These are phyloP conservation scores for Colostygia pectinataria DNA, from an alignment of 2,888 invertebrate species.

Conservation along the genomic window DNA sequence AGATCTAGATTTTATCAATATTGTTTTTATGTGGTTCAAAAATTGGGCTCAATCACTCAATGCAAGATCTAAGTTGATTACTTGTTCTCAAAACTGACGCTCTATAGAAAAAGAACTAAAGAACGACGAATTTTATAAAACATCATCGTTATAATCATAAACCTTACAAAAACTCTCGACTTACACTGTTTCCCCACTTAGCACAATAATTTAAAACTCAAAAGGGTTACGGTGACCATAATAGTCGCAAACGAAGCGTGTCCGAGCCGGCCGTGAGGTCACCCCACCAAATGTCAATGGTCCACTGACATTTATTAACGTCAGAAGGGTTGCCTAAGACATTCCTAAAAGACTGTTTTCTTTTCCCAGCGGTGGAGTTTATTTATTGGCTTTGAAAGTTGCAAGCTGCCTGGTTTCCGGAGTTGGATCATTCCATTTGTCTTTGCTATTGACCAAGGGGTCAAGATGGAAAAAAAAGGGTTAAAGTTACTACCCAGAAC, in stretches of 20 bases:
- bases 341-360: conserved; percentile 63
- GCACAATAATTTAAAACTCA: conserved; percentile 16
- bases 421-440: conserved; percentile 18
- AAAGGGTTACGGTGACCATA: conserved; percentile 44
- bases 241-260: conserved; percentile 48
- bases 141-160: no score
- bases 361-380: conserved; percentile 49
- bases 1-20: no score
- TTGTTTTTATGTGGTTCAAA: no score
- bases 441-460: not conserved
- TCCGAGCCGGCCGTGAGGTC: conserved; percentile 43
- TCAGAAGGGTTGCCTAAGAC: conserved; percentile 62
- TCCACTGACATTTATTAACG: conserved; percentile 76
- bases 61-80: no score
- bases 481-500: not conserved
- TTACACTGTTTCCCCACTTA: conserved; percentile 9
- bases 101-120: no score
- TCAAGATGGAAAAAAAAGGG: not conserved
- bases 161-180: not conserved
- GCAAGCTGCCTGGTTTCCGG: conserved; percentile 17
- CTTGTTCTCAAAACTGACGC: no score
- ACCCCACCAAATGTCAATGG: conserved; percentile 60
- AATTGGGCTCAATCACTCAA: no score
- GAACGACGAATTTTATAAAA: no score
- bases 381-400: conserved; percentile 30